Base-by-base conservation (phyloP, 2,113 vertebrate genomes). In the Peucedramus taeniatus region DNA sequence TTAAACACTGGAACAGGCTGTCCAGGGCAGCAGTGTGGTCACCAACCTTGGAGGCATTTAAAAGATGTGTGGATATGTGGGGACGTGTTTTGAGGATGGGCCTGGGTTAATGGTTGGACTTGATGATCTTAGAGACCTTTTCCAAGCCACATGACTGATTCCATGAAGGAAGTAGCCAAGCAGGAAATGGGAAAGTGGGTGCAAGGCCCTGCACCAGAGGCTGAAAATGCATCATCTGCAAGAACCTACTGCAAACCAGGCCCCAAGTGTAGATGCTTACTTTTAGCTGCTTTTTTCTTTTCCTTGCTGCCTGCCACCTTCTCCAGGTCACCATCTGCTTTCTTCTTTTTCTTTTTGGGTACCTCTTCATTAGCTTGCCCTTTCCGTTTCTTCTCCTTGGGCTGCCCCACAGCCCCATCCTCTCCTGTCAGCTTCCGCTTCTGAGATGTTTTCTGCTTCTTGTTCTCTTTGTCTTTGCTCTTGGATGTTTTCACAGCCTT, bases 271-370 rank as follows among this genome's bases (percentile, higher is more conserved):
- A 39, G 22, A 40, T 66, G 72, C 98, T 98, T 96, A 98, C 98
- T 98, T 94, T 98, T 98, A 83, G 82, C 61, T 1, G 96, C 6
- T 80, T 98, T 98, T 90, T 98, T 97, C 77, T 96, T 97, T 49
- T 96, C 94, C 61, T 47, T 94, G 88, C 75, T 92, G 85, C 40
- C 96, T 88, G 93, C 53, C 85, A 79, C 63, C 79, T 95, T 97
- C 18, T 66, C 94, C 16, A 61, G 37, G 44, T 87, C 90, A 47
- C 56, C 45, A 76, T 87, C 8, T 45, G 66, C 96, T 89, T 98
- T 98, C 60, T 79, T 95, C 50, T 97, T 97, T 87, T 97, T 98
- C 86, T 98, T 97, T 76, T 96, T 98, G 90, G 95, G 39, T 9
- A 5, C 64, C 49, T 78, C 93, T 37, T 74, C 97, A 7, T 35